These are phyloP conservation scores for Suricata suricatta DNA, from an alignment of 2,113 vertebrate genomes.

Conservation along the genomic window DNA sequence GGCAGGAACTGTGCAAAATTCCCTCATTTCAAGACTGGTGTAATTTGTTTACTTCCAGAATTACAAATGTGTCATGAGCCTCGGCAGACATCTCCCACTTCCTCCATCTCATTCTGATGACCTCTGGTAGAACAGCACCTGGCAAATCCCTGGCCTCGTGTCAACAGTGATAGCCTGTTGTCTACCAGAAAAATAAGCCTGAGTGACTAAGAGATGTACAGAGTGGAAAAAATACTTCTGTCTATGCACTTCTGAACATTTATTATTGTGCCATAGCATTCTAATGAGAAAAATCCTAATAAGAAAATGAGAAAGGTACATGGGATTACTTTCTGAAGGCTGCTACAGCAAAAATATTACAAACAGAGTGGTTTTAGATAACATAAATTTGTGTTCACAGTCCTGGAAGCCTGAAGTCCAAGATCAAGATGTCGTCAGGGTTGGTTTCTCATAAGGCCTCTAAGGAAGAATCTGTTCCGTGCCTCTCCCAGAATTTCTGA, in stretches of 20 bases:
- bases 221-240: background rate
- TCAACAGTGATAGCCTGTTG: background rate
- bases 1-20: background rate
- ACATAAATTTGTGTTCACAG: background rate
- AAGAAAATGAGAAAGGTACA: background rate
- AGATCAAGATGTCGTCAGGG: background rate
- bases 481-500: background rate
- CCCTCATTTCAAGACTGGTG: background rate
- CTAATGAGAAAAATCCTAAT: background rate
- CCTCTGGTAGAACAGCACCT: background rate
- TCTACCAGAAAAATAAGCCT: background rate
- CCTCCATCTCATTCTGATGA: background rate
- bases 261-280: background rate
- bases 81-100: background rate
- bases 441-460: background rate
- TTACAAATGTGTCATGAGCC: background rate
- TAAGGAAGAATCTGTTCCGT: background rate
- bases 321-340: background rate
- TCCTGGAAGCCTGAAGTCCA: background rate
- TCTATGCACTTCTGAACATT: background rate
- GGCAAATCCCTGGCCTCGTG: background rate
- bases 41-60: background rate
- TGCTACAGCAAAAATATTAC: background rate
- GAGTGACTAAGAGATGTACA: background rate
- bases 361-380: background rate